Evolutionary conservation across 1,140 invertebrate species (phyloP), one percentile per base, ranked within the genome.

Genomic region (Elysia chlorotica): DNA sequence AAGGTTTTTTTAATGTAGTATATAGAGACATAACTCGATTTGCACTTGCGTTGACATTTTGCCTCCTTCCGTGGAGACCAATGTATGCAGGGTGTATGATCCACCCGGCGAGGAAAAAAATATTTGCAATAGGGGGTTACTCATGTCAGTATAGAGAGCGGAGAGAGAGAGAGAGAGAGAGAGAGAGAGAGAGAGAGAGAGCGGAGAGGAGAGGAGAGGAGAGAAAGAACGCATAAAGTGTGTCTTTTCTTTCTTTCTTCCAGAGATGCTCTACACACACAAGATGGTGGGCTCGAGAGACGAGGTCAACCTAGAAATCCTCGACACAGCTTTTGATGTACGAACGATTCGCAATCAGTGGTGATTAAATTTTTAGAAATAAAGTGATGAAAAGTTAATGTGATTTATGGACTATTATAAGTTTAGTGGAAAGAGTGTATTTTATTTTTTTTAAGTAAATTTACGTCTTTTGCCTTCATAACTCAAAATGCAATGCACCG

Each of bases 231-330:
- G n/a, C n/a, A n/a, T n/a, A n/a, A n/a, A n/a, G n/a, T n/a, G n/a
- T n/a, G n/a, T n/a, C n/a, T n/a, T 48, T 48, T 48, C 10, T 48
- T 48, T 10, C 10, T 48, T 48, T 48, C 10, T 48, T 48, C 10
- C 78, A 81, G 79, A 81, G 36, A 81, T 79, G 77, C 30, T 81
- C 48, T 81, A 81, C 57, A 81, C 70, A 0, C 71, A 81, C 57
- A 81, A 78, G 38, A 72, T 80, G 65, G 70, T 75, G n/a, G 71
- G 74, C 35, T 70, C 76, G 5, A 68, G 76, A 23, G 79, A 80
- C 30, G 79, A 81, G 21, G 66, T 81, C n/a, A 68, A 73, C 0
- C 69, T 81, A 25, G 79, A 81, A 63, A 79, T 81, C 56, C 41
- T 81, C 17, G 79, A 81, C 53, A 79, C 79, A 14, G 77, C 76